phyloP scores from a whole-genome alignment of 2,888 invertebrate genomes.

The Mythimna vitellina region DNA sequence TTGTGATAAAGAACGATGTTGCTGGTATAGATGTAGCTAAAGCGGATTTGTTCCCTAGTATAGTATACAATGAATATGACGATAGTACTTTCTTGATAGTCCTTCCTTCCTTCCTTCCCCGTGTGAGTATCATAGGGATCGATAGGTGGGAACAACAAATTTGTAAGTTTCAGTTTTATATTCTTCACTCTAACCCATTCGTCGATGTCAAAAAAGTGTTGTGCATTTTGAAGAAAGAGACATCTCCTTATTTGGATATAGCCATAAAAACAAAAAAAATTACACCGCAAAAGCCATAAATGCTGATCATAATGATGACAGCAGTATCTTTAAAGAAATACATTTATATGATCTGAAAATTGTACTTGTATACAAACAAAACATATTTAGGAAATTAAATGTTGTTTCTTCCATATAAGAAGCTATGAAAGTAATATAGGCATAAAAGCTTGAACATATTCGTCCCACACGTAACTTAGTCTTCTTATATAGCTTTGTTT shows the following conservation, averaged over 20 bases:
- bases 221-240: neutral
- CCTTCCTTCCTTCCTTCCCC: conserved; percentile 12
- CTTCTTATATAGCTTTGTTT: conserved; percentile 25
- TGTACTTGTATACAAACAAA: neutral
- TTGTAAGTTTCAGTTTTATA: neutral
- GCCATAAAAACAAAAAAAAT: neutral
- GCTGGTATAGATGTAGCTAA: neutral
- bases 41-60: neutral
- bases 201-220: neutral
- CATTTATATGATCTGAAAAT: neutral
- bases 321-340: neutral
- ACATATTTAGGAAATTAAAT: conserved; percentile 10
- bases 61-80: neutral
- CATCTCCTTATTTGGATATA: neutral
- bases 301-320: neutral
- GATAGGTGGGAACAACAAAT: neutral
- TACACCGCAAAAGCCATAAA: neutral
- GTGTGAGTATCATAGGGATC: conserved; percentile 2
- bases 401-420: conserved; percentile 7
- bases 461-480: conserved; percentile 27
- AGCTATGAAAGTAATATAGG: conserved; percentile 13
- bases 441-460: conserved; percentile 16
- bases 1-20: neutral
- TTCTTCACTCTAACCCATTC: neutral
- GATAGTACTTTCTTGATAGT: neutral